A percentile compares a stretch with the other conserved stretches of the same genome.
These are phyloP conservation scores for Boulengerochromis microlepis DNA, from an alignment of 2,113 vertebrate genomes.

Conservation along the genomic window DNA sequence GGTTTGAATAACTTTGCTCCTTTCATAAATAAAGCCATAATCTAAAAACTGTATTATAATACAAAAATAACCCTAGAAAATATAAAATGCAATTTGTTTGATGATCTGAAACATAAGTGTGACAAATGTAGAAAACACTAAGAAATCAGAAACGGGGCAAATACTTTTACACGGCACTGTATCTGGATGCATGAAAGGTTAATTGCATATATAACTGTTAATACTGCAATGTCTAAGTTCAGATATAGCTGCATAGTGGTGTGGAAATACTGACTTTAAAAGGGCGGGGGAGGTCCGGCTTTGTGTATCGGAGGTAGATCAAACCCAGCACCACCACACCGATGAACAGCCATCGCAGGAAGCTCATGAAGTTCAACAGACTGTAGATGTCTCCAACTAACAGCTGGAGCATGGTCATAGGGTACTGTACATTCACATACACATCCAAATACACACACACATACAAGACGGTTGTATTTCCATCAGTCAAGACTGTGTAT, in stretches of 20 bases:
- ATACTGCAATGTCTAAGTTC: neutral
- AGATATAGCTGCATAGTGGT: neutral
- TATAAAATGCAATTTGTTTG: neutral
- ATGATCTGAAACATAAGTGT: neutral
- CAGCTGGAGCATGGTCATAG: constrained; percentile 85
- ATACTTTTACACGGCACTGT: neutral
- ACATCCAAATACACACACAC: neutral
- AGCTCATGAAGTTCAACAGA: constrained; percentile 95
- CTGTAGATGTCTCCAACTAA: constrained; percentile 91
- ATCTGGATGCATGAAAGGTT: neutral
- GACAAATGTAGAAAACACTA: neutral
- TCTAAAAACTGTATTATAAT: too few species aligned
- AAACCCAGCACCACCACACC: constrained; percentile 87
- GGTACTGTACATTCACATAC: neutral
- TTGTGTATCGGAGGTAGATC: constrained; percentile 89
- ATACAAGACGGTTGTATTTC: neutral
- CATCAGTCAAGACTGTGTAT: neutral
- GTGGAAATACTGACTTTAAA: constrained; percentile 82
- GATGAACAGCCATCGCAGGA: constrained; percentile 95
- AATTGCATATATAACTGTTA: neutral
- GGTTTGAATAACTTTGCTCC: too few species aligned
- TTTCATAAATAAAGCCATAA: too few species aligned
- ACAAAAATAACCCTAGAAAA: neutral
- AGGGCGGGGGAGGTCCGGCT: constrained; percentile 88
- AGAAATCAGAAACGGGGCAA: neutral